Evolutionary conservation across 2,888 invertebrate species (phyloP), one percentile per base, ranked within the genome.

Genomic region (Drosophila kambysellisi): DNA sequence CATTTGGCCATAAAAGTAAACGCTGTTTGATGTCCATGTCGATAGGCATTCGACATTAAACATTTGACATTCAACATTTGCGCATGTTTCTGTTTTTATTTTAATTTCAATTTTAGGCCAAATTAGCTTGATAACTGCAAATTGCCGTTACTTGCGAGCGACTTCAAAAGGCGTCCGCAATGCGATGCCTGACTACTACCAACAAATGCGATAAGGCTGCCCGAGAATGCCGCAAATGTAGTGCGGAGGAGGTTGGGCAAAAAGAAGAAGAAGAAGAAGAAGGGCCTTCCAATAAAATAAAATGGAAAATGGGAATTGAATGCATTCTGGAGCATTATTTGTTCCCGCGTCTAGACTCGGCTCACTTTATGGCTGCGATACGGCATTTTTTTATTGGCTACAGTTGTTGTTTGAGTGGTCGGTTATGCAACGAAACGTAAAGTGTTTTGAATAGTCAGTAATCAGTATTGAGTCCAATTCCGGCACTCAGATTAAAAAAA

Each of bases 121-220:
- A 74, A 39, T 72, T 32, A n/a, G 25, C 12, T 66, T 61, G 53
- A 37, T 32, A 35, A 20, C 20, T 32, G 29, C 56, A n/a, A 39
- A 32, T 35, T 60, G 60, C 51, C 30, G 4, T 35, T 33, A 41
- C 9, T 35, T 41, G 52, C 54, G 51, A 52, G 2, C 52, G n/a
- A 77, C 77, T 74, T 77, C 80, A 77, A 77, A 74, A 39, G 70
- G 30, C 25, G 50, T 43, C 78, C 76, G 75, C 63, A 4, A 8
- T 25, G 46, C 46, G 46, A 25, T 15, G 15, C 46, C 25, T 25
- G 46, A 46, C 25, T 15, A 15, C 46, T 46, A 5, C 25, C 46
- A 25, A 46, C 46, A 11, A 11, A 57, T 58, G 54, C 57, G 77
- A 77, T 77, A 79, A 77, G 80, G 29, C 12, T 15, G 17, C 52